Evolutionary conservation across 2,797 vertebrate species (phyloP).

Genomic region (Phataginus tricuspis): DNA sequence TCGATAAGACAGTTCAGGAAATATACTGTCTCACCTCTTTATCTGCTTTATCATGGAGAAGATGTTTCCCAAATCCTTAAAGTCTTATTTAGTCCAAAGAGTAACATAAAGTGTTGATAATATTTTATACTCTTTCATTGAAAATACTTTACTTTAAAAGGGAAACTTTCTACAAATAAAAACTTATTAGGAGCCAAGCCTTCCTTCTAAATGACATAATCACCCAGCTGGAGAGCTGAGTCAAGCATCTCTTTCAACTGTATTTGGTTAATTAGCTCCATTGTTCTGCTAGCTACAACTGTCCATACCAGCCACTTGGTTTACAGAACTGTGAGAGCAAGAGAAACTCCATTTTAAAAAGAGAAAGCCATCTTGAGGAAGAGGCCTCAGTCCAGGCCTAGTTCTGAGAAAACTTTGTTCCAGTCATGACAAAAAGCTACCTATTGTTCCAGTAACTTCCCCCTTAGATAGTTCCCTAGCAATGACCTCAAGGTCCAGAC

Average conservation of each 20-base stretch:
- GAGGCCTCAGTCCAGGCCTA: too few species aligned
- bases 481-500: too few species aligned
- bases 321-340: neutral
- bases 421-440: too few species aligned
- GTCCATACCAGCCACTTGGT: neutral
- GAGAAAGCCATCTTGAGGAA: too few species aligned
- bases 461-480: too few species aligned
- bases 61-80: neutral
- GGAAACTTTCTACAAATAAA: conserved; percentile 13
- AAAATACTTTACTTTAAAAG: neutral
- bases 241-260: neutral
- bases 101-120: neutral
- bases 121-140: neutral
- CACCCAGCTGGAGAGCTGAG: neutral
- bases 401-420: too few species aligned
- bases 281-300: neutral
- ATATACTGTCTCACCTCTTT: neutral
- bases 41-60: neutral
- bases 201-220: neutral
- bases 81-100: neutral
- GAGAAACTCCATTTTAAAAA: too few species aligned
- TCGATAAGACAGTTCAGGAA: neutral
- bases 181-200: neutral
- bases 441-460: too few species aligned
- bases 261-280: neutral